Conservation (phyloP, 1,140 invertebrate species). For the Metopolophium dirhodum region DNA sequence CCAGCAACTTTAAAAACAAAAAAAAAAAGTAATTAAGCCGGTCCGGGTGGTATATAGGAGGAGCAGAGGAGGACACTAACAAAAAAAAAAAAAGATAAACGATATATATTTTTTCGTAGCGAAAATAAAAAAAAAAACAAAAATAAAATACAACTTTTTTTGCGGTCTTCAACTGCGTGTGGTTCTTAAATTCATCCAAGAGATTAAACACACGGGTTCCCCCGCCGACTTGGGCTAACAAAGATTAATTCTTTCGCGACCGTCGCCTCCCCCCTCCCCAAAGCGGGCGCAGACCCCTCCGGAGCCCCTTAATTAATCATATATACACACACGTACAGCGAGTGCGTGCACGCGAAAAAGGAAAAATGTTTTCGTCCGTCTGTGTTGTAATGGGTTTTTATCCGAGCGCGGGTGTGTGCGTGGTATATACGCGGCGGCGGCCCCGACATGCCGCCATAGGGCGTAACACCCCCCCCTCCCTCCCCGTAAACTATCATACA, state of each 20-base stretch:
- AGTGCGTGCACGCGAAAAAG: background rate
- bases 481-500: background rate
- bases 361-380: slow-evolving; percentile 44
- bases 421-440: background rate
- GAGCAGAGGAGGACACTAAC: background rate
- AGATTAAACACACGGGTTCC: slow-evolving; percentile 49
- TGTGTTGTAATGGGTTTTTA: slow-evolving; percentile 52
- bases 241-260: slow-evolving; percentile 57
- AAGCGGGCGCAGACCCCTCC: background rate
- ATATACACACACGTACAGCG: background rate
- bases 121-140: slow-evolving; percentile 33
- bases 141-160: slow-evolving; percentile 46
- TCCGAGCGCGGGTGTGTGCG: background rate
- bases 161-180: slow-evolving; percentile 51
- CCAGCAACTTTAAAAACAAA: slow-evolving; percentile 42
- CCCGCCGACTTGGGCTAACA: slow-evolving; percentile 55
- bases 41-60: slow-evolving; percentile 26
- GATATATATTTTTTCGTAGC: slow-evolving; percentile 40
- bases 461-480: background rate
- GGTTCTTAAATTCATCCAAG: slow-evolving; percentile 56
- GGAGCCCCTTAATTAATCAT: slow-evolving; percentile 56
- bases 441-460: background rate
- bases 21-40: slow-evolving; percentile 56
- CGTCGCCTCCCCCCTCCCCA: slow-evolving; percentile 15
- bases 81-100: slow-evolving; percentile 48